Evolutionary conservation across 1,140 invertebrate genomes (phyloP).

Genomic region (Drosophila nannoptera): DNA sequence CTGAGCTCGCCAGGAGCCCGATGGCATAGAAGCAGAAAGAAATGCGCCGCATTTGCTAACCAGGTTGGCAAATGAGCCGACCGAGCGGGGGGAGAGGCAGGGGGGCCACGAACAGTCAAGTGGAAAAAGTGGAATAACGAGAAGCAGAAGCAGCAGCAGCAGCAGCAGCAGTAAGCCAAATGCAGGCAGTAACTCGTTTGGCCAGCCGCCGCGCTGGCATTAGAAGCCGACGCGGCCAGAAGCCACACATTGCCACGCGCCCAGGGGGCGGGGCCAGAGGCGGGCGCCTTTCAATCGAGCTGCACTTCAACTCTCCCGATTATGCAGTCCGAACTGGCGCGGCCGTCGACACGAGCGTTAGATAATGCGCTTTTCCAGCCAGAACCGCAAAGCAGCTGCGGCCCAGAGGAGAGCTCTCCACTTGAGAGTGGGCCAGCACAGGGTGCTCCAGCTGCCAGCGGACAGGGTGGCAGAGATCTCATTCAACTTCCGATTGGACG

Average conservation of each 20-base stretch:
- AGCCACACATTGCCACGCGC: constrained; percentile 26
- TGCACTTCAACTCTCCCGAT: constrained; percentile 37
- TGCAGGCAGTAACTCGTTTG: constrained; percentile 60
- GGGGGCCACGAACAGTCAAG: constrained; percentile 49
- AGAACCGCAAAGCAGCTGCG: neutral
- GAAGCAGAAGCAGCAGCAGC: constrained; percentile 45
- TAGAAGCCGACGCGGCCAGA: constrained; percentile 18
- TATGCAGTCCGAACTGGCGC: constrained; percentile 41
- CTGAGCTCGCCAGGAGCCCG: constrained; percentile 78
- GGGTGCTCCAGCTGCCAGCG: too few relatives aligned
- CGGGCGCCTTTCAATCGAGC: too few relatives aligned
- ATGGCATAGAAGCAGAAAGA: constrained; percentile 78
- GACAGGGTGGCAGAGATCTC: too few relatives aligned
- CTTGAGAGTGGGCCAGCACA: too few relatives aligned
- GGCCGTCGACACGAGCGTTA: constrained; percentile 34
- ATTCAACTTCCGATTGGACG: too few relatives aligned
- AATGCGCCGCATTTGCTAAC: constrained; percentile 77
- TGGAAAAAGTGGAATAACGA: constrained; percentile 77
- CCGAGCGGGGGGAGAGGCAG: neutral
- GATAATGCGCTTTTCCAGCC: constrained; percentile 12
- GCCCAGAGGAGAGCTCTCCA: too few relatives aligned
- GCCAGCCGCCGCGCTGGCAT: constrained; percentile 62
- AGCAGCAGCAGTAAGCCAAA: constrained; percentile 8
- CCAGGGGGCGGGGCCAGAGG: too few relatives aligned
- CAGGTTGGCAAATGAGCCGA: constrained; percentile 73